These are phyloP conservation scores for Plusia festucae DNA, from an alignment of 2,888 invertebrate species.

Conservation along the genomic window DNA sequence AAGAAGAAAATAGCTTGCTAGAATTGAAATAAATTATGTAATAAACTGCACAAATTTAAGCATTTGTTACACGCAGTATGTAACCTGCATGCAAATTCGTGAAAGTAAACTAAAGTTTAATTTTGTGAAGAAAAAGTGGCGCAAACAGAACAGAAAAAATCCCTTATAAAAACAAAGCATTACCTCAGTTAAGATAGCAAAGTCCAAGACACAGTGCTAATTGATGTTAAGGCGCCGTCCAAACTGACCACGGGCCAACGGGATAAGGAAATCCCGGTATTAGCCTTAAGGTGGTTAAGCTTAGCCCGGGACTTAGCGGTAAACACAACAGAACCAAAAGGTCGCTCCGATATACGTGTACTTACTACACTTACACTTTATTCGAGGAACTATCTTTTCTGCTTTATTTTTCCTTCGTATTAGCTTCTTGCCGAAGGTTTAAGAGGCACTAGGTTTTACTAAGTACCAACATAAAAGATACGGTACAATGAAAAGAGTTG, in stretches of 20 bases:
- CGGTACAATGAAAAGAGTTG: constrained; percentile 20
- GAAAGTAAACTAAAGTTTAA: constrained; percentile 8
- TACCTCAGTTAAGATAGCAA: constrained; percentile 51
- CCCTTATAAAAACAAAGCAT: constrained; percentile 45
- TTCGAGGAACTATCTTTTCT: constrained; percentile 55
- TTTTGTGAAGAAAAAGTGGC: constrained; percentile 4
- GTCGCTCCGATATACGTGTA: constrained; percentile 52
- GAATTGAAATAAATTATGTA: constrained; percentile 11
- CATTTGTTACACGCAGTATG: not conserved
- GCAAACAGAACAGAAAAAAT: constrained; percentile 33
- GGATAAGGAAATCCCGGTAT: constrained; percentile 80
- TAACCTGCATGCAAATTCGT: constrained; percentile 20
- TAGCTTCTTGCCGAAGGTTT: constrained; percentile 12
- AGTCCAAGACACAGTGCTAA: constrained; percentile 72
- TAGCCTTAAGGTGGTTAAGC: constrained; percentile 76
- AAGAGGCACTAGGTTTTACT: constrained; percentile 24
- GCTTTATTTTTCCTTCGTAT: constrained; percentile 40
- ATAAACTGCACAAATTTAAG: not conserved
- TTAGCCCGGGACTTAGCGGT: constrained; percentile 67
- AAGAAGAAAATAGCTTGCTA: constrained; percentile 18
- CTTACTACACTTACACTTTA: constrained; percentile 61
- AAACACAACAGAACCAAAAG: constrained; percentile 69
- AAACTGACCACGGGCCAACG: constrained; percentile 71
- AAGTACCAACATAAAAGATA: constrained; percentile 3
- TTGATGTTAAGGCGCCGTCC: constrained; percentile 73